Evolutionary conservation across 2,113 vertebrate species (phyloP).

Genomic region (Apistogramma diplotaenia): DNA sequence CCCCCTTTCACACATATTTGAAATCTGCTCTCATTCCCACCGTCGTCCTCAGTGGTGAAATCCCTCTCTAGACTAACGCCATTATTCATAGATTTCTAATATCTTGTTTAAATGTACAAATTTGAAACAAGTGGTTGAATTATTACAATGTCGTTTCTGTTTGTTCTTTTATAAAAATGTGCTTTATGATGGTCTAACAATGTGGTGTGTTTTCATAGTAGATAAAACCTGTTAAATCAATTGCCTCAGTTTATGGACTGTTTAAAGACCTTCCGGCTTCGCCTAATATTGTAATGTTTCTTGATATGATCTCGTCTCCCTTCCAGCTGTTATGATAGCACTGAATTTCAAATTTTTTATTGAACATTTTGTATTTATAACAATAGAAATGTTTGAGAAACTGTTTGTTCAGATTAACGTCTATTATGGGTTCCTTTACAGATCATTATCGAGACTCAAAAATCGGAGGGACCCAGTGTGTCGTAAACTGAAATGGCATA

Average conservation of each 20-base stretch:
- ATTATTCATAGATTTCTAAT: constrained; percentile 22
- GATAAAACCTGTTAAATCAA: constrained; percentile 53
- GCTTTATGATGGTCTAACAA: constrained; percentile 54
- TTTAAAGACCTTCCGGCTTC: constrained; percentile 57
- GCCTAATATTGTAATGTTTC: constrained; percentile 64
- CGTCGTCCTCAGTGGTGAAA: constrained; percentile 21
- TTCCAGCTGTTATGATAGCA: constrained; percentile 64
- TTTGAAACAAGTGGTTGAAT: constrained; percentile 49
- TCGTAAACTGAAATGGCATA: constrained; percentile 16
- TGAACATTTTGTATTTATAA: constrained; percentile 80
- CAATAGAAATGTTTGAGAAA: constrained; percentile 70
- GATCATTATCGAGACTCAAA: constrained; percentile 26
- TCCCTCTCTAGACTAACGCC: constrained; percentile 14
- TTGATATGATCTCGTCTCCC: constrained; percentile 68
- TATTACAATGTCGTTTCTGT: constrained; percentile 41
- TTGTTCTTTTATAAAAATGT: constrained; percentile 37
- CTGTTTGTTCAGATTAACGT: constrained; percentile 23
- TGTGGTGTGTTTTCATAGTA: constrained; percentile 66
- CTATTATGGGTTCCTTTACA: constrained; percentile 23
- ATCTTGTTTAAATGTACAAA: constrained; percentile 43
- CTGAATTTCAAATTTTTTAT: constrained; percentile 79
- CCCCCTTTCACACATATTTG: constrained; percentile 4
- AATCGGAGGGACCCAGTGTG: constrained; percentile 37
- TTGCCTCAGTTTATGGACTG: constrained; percentile 59
- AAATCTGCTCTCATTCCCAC: constrained; percentile 38